These are phyloP conservation scores for Loriculus beryllinus DNA, from an alignment of 2,797 vertebrate genomes.

Conservation along the genomic window DNA sequence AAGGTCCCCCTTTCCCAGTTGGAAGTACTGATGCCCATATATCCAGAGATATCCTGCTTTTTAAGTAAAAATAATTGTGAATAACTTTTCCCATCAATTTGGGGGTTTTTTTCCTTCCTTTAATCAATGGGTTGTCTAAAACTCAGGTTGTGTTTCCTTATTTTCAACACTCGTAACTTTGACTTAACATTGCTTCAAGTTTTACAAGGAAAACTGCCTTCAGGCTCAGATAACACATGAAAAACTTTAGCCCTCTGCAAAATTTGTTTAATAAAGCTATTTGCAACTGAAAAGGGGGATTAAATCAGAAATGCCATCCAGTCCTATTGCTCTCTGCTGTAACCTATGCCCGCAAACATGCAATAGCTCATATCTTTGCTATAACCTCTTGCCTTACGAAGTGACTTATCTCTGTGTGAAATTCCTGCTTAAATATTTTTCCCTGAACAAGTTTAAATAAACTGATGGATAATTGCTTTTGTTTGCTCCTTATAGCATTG, in stretches of 20 bases:
- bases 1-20: not conserved
- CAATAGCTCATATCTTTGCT: not conserved
- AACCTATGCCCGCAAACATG: not conserved
- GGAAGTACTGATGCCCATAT: slow-evolving; percentile 4
- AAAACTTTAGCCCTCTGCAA: not conserved
- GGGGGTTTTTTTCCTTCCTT: not conserved
- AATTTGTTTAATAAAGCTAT: slow-evolving; percentile 13
- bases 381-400: not conserved
- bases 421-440: slow-evolving; percentile 58
- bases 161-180: not conserved
- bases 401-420: slow-evolving; percentile 42
- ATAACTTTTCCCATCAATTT: not conserved
- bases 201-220: slow-evolving; percentile 35
- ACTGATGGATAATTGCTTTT: not conserved
- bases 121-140: not conserved
- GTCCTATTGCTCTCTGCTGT: not conserved
- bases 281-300: not conserved
- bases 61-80: not conserved
- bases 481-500: slow-evolving; percentile 23
- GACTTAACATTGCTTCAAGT: not conserved
- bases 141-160: slow-evolving; percentile 8
- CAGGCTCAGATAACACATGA: not conserved
- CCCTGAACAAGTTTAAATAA: slow-evolving; percentile 63
- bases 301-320: slow-evolving; percentile 17
- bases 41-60: not conserved